Evolutionary conservation across 1,140 invertebrate species (phyloP).

Genomic region (Galendromus occidentalis): DNA sequence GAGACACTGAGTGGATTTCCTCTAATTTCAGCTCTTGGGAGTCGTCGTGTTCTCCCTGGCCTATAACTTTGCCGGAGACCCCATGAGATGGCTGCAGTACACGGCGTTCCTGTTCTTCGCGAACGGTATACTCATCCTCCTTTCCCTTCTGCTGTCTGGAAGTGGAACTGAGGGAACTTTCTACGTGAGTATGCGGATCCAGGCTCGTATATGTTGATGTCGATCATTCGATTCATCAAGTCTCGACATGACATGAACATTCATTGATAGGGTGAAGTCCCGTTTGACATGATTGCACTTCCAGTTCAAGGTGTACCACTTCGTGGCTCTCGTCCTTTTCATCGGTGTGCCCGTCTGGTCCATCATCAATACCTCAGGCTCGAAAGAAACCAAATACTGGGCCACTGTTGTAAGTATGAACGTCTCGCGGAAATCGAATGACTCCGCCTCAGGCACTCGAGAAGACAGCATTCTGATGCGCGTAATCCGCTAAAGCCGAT

Average conservation of each 20-base stretch:
- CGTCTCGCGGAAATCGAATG: background rate
- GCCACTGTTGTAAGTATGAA: background rate
- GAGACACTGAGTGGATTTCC: no score
- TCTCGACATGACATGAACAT: no score
- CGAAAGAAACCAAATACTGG: background rate
- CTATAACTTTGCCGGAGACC: background rate
- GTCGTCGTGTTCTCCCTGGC: background rate
- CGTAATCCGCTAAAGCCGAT: background rate
- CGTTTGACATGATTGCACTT: background rate
- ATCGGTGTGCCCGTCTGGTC: constrained; percentile 5
- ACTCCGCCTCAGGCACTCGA: background rate
- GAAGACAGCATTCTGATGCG: background rate
- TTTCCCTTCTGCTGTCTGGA: background rate
- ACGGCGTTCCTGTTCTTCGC: background rate
- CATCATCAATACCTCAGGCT: background rate
- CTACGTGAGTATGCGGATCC: background rate
- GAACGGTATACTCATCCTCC: background rate
- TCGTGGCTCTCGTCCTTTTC: constrained; percentile 4
- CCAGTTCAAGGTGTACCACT: constrained; percentile 9
- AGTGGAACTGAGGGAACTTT: background rate
- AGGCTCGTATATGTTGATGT: no score
- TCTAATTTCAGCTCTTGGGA: background rate
- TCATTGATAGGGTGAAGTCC: background rate
- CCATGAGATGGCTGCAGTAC: background rate
- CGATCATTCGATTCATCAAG: no score